Base-by-base conservation (phyloP, 1,140 invertebrate species). In the Archivesica marissinica region DNA sequence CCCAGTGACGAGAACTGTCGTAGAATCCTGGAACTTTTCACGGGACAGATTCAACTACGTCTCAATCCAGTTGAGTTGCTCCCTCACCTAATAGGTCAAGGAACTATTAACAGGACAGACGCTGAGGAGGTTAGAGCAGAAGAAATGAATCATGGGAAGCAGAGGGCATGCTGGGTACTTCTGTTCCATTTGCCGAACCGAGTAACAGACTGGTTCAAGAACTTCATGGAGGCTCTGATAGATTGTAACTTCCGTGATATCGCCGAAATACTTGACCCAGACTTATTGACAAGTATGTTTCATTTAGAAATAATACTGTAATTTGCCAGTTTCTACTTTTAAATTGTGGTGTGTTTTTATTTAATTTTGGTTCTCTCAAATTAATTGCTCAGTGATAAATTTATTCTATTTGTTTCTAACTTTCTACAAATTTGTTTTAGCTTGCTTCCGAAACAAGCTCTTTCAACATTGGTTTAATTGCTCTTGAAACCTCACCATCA, bases 161-260 rank as follows among this genome's bases (percentile, higher is more conserved):
- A 35, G 17, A 77, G 64, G 30, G 82, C 74, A 56, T 54, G 33
- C 35, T 85, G 75, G 61, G 13, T 77, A 30, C 35, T 85, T 3
- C 33, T 85, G 61, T 68, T 50, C 23, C 52, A 68, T 44, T 44
- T 85, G 25, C 82, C 82, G 15, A 54, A 56, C n/a, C 41, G 72
- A 4, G 47, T 41, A 41, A 44, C 50, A 17, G 13, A 85, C 47
- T 85, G 82, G 82, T 85, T 77, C 54, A 35, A 33, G 9, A 15
- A 44, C 9, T 85, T 85, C 38, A 56, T 85, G 74, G 61, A 85
- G 17, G 59, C 64, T 7, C 25, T 85, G n/a, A 20, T 85, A 30
- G 33, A 68, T 9, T 64, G 44, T 56, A 15, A 44, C 20, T 76
- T 39, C 41, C 25, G 44, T 68, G 74, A 85, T 50, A 44, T 61